Evolutionary conservation across 2,888 invertebrate species (phyloP).

Genomic region (Pachliopta kotzebuea): DNA sequence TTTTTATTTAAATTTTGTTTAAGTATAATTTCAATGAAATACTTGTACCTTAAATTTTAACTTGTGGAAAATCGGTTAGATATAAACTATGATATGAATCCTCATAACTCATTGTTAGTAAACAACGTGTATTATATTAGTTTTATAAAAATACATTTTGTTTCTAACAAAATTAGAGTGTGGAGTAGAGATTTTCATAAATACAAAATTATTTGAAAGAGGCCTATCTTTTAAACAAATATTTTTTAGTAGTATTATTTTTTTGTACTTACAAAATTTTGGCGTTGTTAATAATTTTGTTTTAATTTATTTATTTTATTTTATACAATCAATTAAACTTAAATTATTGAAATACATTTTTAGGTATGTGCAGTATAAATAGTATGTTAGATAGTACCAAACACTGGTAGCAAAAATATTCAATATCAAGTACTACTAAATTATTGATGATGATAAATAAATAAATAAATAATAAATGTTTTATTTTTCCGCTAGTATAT

Average conservation of each 20-base stretch:
- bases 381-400: slow-evolving; percentile 18
- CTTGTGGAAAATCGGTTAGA: no score
- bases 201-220: neutral
- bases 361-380: slow-evolving; percentile 24
- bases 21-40: no score
- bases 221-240: neutral
- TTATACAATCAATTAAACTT: slow-evolving; percentile 2
- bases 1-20: no score
- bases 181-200: neutral
- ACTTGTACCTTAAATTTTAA: no score
- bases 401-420: slow-evolving; percentile 23
- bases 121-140: no score
- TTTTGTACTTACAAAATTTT: slow-evolving; percentile 9
- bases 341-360: slow-evolving; percentile 8
- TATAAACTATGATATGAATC: no score
- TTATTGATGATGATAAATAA: slow-evolving; percentile 48
- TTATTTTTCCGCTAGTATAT: neutral
- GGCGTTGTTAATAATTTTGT: neutral
- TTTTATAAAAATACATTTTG: no score
- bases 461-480: slow-evolving; percentile 41
- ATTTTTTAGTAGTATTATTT: neutral
- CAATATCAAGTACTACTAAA: slow-evolving; percentile 32
- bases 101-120: no score
- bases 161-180: no score
- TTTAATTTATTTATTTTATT: slow-evolving; percentile 8